Evolutionary conservation across 2,113 vertebrate genomes (phyloP), one percentile per base, ranked within the genome.

Genomic region (Rhipidura dahli): DNA sequence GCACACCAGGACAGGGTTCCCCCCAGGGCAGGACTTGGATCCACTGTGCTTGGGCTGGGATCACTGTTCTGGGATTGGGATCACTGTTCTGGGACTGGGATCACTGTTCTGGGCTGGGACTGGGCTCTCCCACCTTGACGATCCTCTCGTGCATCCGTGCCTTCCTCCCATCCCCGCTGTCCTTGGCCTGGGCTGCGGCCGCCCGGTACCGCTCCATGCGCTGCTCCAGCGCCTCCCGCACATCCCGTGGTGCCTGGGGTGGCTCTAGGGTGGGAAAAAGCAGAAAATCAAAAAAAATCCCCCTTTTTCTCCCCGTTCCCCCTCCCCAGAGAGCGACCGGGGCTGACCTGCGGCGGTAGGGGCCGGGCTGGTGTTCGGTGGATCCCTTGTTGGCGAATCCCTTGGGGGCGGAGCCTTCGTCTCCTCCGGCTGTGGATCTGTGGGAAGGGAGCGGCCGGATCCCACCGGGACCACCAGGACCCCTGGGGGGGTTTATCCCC

Each of bases 321-420:
- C 23, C 13, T 13, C 19, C 82, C 35, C 26, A 24, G 20, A 11
- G 15, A 69, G 53, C 1, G 4, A 10, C 20, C 1, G 0, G 42
- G 11, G 35, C 60, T 56, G 15, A 78, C 73, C 64, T 53, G 70
- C 0, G 3, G 57, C 2, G 0, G 49, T 40, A 28, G 69, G 12
- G 26, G 30, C 42, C 2, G 15, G 50, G 30, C 60, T 49, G 50
- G 28, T 4, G 50, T 11, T 50, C 2, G 4, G 50, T 3, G 82
- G 16, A 31, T 42, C 44, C 31, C 7, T 33, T 0, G 0, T 1
- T 1, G 4, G 35, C 0, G 7, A n/a, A 42, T 49, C 83, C 44
- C 16, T 66, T 0, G 1, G 27, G n/a, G 15, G n/a, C 0, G 15
- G 42, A 28, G 20, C 50, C 70, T 56, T 65, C 0, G 8, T 24